phyloP scores from a whole-genome alignment of 2,797 vertebrate species.

The Pyrocephalus nanus region DNA sequence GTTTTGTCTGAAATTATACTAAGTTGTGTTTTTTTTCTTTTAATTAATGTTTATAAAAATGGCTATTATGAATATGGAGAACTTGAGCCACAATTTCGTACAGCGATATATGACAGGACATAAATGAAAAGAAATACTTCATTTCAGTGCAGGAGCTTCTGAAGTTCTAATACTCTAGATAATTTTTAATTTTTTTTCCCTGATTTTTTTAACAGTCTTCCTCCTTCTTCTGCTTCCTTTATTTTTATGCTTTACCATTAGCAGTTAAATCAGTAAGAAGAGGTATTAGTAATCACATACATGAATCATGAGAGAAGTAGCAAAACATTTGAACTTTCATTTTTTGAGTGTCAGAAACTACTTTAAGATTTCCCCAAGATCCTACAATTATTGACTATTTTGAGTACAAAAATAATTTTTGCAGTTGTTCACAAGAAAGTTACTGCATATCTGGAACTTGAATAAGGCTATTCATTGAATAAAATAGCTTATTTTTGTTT shows the following conservation, averaged over 20 bases:
- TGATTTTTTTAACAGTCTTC: neutral
- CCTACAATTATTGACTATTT: neutral
- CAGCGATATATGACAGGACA: neutral
- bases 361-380: neutral
- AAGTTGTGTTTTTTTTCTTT: neutral
- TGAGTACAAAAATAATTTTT: neutral
- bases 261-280: neutral
- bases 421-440: neutral
- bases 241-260: neutral
- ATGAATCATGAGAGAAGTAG: neutral
- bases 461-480: neutral
- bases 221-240: neutral
- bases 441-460: neutral
- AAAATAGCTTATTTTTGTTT: neutral
- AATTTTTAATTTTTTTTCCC: neutral
- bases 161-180: neutral
- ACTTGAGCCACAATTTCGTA: neutral
- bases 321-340: neutral
- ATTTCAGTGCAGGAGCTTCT: neutral
- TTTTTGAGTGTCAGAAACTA: neutral
- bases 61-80: neutral
- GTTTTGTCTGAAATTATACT: neutral
- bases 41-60: neutral
- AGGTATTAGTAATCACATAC: neutral
- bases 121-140: neutral